Base-by-base conservation (phyloP, 2,113 vertebrate species). In the Zeus faber region DNA sequence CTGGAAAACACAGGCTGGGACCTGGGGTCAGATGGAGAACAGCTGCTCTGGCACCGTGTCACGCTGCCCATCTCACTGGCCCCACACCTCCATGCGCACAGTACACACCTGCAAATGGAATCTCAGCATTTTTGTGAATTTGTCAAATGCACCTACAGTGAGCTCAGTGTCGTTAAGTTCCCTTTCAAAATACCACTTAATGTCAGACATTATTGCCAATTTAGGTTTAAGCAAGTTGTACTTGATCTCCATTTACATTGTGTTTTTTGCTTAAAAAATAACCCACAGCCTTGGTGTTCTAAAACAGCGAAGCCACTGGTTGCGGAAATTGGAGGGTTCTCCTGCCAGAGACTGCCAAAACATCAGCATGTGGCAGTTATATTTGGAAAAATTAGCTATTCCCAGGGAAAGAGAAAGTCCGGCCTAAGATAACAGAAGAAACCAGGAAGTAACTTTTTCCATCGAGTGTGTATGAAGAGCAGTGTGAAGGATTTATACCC, bases 331-430 rank as follows among this genome's bases (percentile, higher is more conserved):
- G 77, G 76, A 80, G 77, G 71, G 73, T 82, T 78, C 79, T n/a
- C 62, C 43, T 50, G 48, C 59, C 62, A 48, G 16, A 4, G 9
- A 64, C 53, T 51, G 75, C 74, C 72, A 76, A 60, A 44, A 22
- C 26, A 72, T 70, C 60, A 69, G 71, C 79, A 79, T 76, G 77
- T 80, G 78, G 80, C 67, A 61, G 62, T 76, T 85, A 85, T 72
- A 81, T 84, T 84, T 82, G 81, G 77, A 87, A 85, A 84, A 71
- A 14, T 70, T 71, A 72, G 49, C 62, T 74, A 77, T 77, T 76
- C 57, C 57, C 63, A 62, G 55, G 52, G 65, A 84, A 33, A 33
- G 31, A 33, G 52, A 48, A 58, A 35, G 55, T 72, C 81, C 75
- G 78, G 31, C 26, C 27, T 47, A 76, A 64, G 46, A 80, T 73